Evolutionary conservation across 1,140 invertebrate species (phyloP).

Genomic region (Coptotermes formosanus): DNA sequence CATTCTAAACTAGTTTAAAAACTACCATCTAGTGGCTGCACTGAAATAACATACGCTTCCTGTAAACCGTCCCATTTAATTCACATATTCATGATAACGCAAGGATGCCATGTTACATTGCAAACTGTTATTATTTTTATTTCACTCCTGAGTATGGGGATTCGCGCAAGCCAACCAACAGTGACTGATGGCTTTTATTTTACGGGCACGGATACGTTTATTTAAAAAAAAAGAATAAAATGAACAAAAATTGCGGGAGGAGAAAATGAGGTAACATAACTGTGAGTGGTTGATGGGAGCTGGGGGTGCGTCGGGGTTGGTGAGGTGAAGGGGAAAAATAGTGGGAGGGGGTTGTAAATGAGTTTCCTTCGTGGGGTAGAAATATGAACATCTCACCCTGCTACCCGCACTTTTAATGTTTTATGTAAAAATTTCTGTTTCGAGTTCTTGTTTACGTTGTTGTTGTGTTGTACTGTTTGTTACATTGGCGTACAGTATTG

Average conservation of each 20-base stretch:
- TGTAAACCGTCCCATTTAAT: too few species aligned
- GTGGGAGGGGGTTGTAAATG: not conserved
- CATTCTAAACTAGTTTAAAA: too few species aligned
- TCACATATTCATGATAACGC: not conserved
- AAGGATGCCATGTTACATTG: not conserved
- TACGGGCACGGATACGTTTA: not conserved
- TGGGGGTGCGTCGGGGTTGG: not conserved
- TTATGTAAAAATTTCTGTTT: too few species aligned
- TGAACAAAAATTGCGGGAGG: not conserved
- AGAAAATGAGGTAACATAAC: constrained; percentile 10
- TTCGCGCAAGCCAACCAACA: constrained; percentile 3
- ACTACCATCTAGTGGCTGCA: too few species aligned
- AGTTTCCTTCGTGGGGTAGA: not conserved
- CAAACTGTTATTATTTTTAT: not conserved
- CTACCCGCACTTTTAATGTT: not conserved
- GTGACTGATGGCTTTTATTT: constrained; percentile 2
- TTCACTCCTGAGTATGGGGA: not conserved
- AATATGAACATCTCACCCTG: not conserved
- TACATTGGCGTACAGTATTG: too few species aligned
- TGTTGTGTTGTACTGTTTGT: too few species aligned
- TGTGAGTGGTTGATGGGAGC: not conserved
- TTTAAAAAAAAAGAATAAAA: constrained; percentile 13
- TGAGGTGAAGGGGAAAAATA: not conserved
- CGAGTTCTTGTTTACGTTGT: too few species aligned
- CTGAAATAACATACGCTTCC: too few species aligned